A percentile compares a stretch with the other conserved stretches of the same genome.
phyloP scores from a whole-genome alignment of 2,797 vertebrate species.

The Catharus ustulatus region DNA sequence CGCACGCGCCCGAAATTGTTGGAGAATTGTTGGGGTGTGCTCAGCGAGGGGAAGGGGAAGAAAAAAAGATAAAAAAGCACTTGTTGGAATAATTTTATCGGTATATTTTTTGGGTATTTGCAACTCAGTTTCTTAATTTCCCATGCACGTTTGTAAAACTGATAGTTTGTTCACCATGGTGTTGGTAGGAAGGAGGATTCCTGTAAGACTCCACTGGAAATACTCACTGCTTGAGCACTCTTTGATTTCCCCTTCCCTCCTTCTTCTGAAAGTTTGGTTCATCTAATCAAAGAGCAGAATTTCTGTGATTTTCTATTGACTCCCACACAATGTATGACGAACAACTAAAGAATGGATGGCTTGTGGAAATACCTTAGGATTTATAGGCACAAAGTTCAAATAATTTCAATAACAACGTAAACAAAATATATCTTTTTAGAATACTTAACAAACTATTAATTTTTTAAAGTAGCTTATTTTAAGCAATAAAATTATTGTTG shows the following conservation, averaged over 20 bases:
- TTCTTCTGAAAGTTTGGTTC: neutral
- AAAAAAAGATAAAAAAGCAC: neutral
- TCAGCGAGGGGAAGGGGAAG: neutral
- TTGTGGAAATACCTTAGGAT: neutral
- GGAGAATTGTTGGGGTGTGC: neutral
- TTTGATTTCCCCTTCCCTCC: neutral
- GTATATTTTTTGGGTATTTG: neutral
- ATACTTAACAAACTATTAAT: neutral
- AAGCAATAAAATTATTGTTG: slow-evolving; percentile 35
- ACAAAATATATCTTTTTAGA: neutral
- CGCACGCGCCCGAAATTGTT: neutral
- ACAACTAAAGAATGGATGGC: neutral
- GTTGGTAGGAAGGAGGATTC: neutral
- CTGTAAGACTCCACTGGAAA: neutral
- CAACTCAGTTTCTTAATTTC: neutral
- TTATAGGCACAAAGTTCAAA: neutral
- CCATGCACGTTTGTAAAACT: neutral
- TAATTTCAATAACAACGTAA: neutral
- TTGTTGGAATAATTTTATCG: neutral
- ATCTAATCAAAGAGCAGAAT: neutral
- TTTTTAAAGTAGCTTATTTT: neutral
- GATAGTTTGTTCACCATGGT: neutral
- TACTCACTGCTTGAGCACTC: neutral
- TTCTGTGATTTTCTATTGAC: neutral
- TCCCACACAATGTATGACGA: neutral